Conservation (phyloP, 30 jellyfish, hydroid and myxozoan species). For the Hydractinia echinata region DNA sequence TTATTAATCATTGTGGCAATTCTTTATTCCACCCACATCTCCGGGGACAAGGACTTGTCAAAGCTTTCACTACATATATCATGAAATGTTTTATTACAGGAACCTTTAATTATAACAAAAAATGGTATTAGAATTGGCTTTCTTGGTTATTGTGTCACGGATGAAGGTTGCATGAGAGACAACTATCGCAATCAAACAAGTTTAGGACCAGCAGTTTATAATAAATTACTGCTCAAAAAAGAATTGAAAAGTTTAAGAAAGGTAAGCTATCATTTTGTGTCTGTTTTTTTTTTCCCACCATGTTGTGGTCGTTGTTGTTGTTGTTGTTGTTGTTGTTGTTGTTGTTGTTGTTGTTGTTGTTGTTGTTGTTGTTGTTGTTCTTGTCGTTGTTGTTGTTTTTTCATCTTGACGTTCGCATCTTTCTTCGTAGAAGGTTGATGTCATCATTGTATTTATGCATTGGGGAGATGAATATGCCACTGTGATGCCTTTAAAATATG, state of each 20-base stretch:
- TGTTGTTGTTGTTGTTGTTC: too few relatives aligned
- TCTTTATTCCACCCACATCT: too few relatives aligned
- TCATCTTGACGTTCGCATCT: too few relatives aligned
- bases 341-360: too few relatives aligned
- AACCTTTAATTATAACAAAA: constrained; percentile 39
- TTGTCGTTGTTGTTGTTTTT: too few relatives aligned
- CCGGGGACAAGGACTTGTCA: too few relatives aligned
- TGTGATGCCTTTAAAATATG: background rate
- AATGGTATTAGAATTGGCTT: constrained; percentile 61
- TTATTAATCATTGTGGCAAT: too few relatives aligned
- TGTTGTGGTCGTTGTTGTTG: too few relatives aligned
- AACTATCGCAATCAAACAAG: background rate
- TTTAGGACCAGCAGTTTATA: constrained; percentile 13
- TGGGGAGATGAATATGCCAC: constrained; percentile 1
- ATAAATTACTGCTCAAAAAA: background rate
- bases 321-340: too few relatives aligned
- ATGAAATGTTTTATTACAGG: background rate
- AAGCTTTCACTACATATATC: too few relatives aligned
- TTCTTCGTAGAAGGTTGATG: background rate
- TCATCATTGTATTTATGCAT: background rate
- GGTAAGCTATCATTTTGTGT: background rate
- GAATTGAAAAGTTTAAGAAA: background rate
- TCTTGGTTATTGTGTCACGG: constrained; percentile 46
- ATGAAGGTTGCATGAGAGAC: constrained; percentile 30
- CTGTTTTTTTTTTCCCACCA: too few relatives aligned